Conservation (phyloP, 2,888 invertebrate genomes). For the Polymixis flavicincta region DNA sequence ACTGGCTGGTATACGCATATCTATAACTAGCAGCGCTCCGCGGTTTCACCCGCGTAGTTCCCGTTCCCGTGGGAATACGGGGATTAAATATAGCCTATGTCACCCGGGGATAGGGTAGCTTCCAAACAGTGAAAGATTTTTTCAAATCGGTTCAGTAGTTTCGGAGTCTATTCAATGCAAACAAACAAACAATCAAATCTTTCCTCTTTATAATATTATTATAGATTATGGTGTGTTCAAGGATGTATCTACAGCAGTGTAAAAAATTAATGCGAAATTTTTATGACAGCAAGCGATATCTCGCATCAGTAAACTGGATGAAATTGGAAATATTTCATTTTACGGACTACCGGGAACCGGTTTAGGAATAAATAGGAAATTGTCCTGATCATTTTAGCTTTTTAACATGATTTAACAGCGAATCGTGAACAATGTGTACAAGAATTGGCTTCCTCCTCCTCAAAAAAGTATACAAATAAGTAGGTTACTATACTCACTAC, state of each 20-base stretch:
- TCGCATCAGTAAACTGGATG: slow-evolving; percentile 7
- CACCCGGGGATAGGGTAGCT: too few species aligned
- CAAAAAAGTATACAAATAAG: background rate
- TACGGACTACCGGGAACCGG: background rate
- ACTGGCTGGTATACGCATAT: background rate
- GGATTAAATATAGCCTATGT: too few species aligned
- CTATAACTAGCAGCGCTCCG: too few species aligned
- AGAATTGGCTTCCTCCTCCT: background rate
- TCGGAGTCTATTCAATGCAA: too few species aligned
- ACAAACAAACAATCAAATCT: too few species aligned
- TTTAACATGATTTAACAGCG: background rate
- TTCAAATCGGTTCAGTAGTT: too few species aligned
- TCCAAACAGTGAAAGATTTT: too few species aligned
- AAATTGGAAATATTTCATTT: slow-evolving; percentile 9
- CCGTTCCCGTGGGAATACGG: too few species aligned
- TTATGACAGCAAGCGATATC: slow-evolving; percentile 20
- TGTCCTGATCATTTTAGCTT: background rate
- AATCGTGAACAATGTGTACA: too few species aligned
- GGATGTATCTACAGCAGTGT: background rate
- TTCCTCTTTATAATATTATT: too few species aligned
- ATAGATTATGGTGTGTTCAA: background rate
- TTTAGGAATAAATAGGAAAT: background rate
- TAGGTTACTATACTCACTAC: background rate
- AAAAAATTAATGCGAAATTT: slow-evolving; percentile 6
- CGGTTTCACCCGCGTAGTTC: too few species aligned